Base-by-base conservation (phyloP, 2,888 invertebrate genomes). In the Bombyx huttoni region DNA sequence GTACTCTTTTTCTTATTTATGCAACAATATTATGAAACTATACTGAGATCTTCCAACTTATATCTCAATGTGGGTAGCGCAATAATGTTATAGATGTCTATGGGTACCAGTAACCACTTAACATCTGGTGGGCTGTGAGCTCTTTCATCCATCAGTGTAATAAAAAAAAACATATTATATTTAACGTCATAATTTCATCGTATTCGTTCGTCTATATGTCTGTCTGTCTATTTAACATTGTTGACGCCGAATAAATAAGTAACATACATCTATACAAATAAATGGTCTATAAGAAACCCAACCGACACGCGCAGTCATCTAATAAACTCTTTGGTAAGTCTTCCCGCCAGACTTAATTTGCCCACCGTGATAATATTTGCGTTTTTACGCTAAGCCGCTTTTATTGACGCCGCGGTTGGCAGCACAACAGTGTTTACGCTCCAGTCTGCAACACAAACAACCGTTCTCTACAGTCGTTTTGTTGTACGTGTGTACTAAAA, bases 331-430 rank as follows among this genome's bases (percentile, higher is more conserved):
- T 59, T 58, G 60, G 60, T 56, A 59, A 62, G 60, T 64, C 58
- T 63, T 65, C 61, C 53, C 65, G 63, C 58, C 58, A 63, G 59
- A 70, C 64, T 68, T 72, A 66, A 73, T 70, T 73, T 68, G 56
- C 67, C 58, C 24, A 55, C 63, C 55, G 59, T 61, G 57, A 68
- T 66, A 64, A 70, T 68, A 66, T 71, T 65, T 63, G 62, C 61
- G 60, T 68, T 62, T 65, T 63, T 60, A 63, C 58, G 58, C 59
- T 57, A 59, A 58, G 61, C 56, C 63, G 67, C 59, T 46, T 48
- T 12, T 47, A 47, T 47, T 12, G n/a, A 47, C 13, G n/a, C 13
- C 14, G n/a, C 2, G 6, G 5, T 3, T n/a, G 13, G 8, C 14
- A 9, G 13, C 47, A 47, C 1, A 24, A 24, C 47, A 47, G 5